These are phyloP conservation scores for Drosophila atripex DNA, from an alignment of 2,888 invertebrate species.

Conservation along the genomic window DNA sequence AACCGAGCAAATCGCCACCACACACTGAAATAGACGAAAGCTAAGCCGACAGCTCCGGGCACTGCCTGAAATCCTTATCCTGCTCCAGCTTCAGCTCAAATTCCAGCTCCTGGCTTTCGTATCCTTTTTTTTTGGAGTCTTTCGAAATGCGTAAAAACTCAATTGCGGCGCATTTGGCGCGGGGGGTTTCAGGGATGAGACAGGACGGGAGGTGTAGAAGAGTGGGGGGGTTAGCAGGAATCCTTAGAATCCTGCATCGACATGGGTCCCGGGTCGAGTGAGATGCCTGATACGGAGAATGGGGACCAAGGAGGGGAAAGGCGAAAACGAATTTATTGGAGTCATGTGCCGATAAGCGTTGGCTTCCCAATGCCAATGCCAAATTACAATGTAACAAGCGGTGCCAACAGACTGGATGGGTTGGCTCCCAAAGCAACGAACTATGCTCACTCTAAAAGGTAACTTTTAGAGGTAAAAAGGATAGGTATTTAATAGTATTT, in stretches of 20 bases:
- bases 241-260: constrained; percentile 20
- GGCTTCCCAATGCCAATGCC: constrained; percentile 62
- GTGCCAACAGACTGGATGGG: background rate
- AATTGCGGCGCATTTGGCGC: constrained; percentile 66
- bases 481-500: too few species aligned
- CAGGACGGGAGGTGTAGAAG: too few species aligned
- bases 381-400: constrained; percentile 71
- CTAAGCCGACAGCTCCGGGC: constrained; percentile 60
- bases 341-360: constrained; percentile 76
- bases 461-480: too few species aligned
- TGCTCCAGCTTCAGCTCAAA: constrained; percentile 5
- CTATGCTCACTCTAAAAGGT: constrained; percentile 29
- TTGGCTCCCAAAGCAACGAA: constrained; percentile 11
- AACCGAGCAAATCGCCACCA: constrained; percentile 39
- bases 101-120: constrained; percentile 21
- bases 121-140: constrained; percentile 53
- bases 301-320: constrained; percentile 39
- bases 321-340: constrained; percentile 76
- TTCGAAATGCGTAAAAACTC: constrained; percentile 79
- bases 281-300: constrained; percentile 60
- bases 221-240: background rate
- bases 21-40: constrained; percentile 18
- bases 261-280: constrained; percentile 60
- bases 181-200: constrained; percentile 9
- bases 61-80: constrained; percentile 49